These are phyloP conservation scores for Phalacrocorax carbo DNA, from an alignment of 2,113 vertebrate genomes.

Conservation along the genomic window DNA sequence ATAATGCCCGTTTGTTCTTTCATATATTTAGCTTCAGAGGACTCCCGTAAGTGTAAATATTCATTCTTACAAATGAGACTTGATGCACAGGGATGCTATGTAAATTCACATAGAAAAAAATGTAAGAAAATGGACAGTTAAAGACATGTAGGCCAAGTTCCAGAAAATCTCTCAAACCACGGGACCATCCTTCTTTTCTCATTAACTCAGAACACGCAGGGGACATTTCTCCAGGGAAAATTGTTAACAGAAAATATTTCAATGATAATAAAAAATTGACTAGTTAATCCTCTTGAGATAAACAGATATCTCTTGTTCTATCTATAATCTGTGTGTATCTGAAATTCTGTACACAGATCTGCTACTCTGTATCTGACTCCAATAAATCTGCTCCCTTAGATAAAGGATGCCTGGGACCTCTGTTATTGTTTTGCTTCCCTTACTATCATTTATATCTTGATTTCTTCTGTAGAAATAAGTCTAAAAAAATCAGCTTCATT, in stretches of 20 bases:
- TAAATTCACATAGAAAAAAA: neutral
- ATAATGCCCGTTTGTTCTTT: neutral
- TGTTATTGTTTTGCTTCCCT: neutral
- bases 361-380: neutral
- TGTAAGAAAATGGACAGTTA: neutral
- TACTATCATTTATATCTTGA: neutral
- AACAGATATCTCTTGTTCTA: neutral
- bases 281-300: neutral
- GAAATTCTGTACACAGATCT: neutral
- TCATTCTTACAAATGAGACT: neutral
- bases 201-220: neutral
- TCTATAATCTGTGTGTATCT: rapidly evolving
- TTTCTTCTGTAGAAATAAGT: neutral
- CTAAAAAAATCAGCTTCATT: neutral
- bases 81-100: neutral
- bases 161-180: neutral
- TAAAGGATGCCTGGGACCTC: neutral
- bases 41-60: neutral
- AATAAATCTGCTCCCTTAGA: neutral
- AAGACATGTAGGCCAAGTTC: neutral
- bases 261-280: neutral
- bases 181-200: neutral
- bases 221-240: neutral
- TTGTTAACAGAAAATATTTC: neutral
- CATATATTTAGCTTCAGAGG: neutral